Evolutionary conservation across 2,113 vertebrate genomes (phyloP).

Genomic region (Odocoileus hemionus): DNA sequence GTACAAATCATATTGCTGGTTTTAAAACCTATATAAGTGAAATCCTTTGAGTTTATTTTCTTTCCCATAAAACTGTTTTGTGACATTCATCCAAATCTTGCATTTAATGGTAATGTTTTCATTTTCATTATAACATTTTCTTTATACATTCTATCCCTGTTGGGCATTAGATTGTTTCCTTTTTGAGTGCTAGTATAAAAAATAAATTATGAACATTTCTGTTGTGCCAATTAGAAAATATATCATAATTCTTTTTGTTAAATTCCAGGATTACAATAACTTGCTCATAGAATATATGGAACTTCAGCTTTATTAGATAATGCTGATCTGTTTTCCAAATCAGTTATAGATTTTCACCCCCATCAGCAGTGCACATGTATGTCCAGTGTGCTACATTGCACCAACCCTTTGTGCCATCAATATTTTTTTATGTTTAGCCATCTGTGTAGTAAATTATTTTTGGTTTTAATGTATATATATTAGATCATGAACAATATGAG

Average conservation of each 20-base stretch:
- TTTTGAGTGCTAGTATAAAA: neutral
- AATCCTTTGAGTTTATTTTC: neutral
- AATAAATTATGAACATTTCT: neutral
- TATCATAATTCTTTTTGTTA: neutral
- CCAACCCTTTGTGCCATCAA: neutral
- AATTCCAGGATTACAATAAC: neutral
- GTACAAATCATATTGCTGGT: neutral
- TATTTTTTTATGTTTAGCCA: neutral
- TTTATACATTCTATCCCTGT: neutral
- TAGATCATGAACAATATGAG: neutral
- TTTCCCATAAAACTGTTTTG: neutral
- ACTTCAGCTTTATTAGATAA: neutral
- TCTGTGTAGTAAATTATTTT: neutral
- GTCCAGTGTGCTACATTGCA: neutral
- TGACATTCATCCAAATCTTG: neutral
- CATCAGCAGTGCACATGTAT: accelerated
- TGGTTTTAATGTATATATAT: neutral
- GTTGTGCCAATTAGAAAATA: neutral
- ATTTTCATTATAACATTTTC: neutral
- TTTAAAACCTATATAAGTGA: neutral
- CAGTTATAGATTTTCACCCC: neutral
- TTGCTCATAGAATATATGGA: neutral
- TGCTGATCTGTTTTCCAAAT: neutral
- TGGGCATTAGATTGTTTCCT: neutral
- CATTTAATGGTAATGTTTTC: neutral